Base-by-base conservation (phyloP, 2,113 vertebrate genomes). In the Oncorhynchus nerka region DNA sequence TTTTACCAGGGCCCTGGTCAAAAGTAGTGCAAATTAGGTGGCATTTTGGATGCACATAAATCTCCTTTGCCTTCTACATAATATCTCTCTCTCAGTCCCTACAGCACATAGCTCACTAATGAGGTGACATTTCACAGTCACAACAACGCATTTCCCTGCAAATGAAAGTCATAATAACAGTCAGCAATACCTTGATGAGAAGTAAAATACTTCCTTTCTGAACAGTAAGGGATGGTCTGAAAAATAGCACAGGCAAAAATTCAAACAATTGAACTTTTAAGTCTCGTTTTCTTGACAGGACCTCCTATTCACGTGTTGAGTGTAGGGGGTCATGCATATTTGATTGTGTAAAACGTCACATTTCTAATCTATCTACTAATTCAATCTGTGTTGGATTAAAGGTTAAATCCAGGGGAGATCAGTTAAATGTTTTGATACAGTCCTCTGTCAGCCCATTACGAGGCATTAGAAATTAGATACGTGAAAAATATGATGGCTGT, bases 391-490 rank as follows among this genome's bases (percentile, higher is more conserved):
- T 55, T 77, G 59, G 49, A 74, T 74, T 65, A 49, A 61, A 66
- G 61, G 73, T 75, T 67, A 66, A 45, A 49, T 75, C 71, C 71
- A 59, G 71, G 2, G 80, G 67, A 82, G 87, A 82, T 83, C 73
- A 80, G 75, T 80, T 81, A 78, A 82, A 86, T 86, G 80, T 85
- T 90, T 81, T 77, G 80, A 89, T 84, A 81, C 77, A 81, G 73
- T 78, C 73, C 16, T 74, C 80, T 84, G n/a, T 71, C 87, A 88
- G 82, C 81, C 85, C 84, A 90, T 86, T 85, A 89, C 69, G 75
- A 84, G 5, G 84, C 87, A 87, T 83, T 82, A 75, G 81, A 90
- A 80, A 89, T 86, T 71, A 87, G 86, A 79, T 87, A 81, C 85
- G 81, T 86, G 81, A 89, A 91, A 90, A 83, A 81, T 78, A 73